Evolutionary conservation across 37 sponge, comb jelly and placozoan genomes (phyloP), one percentile per base, ranked within the genome.

Genomic region (Diacarnus erythraeanus): DNA sequence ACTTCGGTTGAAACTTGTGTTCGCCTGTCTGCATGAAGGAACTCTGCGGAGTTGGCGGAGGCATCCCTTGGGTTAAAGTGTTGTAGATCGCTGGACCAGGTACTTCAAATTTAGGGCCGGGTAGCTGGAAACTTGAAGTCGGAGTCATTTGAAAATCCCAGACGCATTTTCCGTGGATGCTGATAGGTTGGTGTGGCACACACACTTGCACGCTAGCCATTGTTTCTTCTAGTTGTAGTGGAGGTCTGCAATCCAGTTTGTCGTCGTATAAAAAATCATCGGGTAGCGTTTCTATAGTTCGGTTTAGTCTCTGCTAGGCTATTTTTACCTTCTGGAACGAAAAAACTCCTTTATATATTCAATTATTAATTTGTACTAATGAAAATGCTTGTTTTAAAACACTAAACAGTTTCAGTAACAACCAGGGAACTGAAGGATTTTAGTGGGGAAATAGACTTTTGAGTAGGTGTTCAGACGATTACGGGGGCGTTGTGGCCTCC

Each of bases 191-290:
- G 1, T 72, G 64, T 33, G 61, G 79, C 44, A 67, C 42, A 71
- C 83, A 75, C 54, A 74, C 75, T 64, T 75, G 68, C 27, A 75
- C 83, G 63, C 70, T 70, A 57, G 83, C 83, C 83, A 83, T 83
- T 1, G 81, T 38, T 25, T 57, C 26, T 42, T 71, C 33, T 42
- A 65, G 8, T 27, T 57, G 59, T 10, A n/a, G 56, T 15, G 68
- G 23, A 56, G 10, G 29, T 43, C 35, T 59, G 34, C 47, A 6
- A 72, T 41, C 81, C 81, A 81, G 81, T 69, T 69, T 80, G 69
- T 77, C 69, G 12, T 63, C n/a, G 64, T 22, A 25, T 36, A 69
- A n/a, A n/a, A n/a, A n/a, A n/a, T n/a, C n/a, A n/a, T n/a, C n/a
- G n/a, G n/a, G n/a, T n/a, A n/a, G n/a, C n/a, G n/a, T n/a, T n/a